Percentiles rank a stretch among this genome's conserved stretches.
These are phyloP conservation scores for Cepphus grylle DNA, from an alignment of 2,113 vertebrate genomes.

Conservation along the genomic window DNA sequence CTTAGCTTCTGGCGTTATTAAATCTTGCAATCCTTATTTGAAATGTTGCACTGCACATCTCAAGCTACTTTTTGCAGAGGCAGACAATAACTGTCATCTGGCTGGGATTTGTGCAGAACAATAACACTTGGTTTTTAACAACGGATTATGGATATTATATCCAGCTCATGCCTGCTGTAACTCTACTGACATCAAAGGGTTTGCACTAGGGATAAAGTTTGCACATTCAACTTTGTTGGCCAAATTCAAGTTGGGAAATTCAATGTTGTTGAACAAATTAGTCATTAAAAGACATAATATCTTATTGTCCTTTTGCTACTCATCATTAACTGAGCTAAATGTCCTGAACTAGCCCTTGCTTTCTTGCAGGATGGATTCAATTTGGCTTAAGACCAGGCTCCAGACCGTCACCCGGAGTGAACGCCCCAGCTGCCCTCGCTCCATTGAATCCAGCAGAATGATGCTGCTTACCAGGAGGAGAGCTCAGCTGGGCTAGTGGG, in stretches of 20 bases:
- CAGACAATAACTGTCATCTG: slow-evolving; percentile 67
- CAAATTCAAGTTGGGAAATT: slow-evolving; percentile 55
- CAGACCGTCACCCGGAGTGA: not conserved
- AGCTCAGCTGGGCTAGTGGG: not conserved
- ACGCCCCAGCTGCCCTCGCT: not conserved
- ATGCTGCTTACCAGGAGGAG: not conserved
- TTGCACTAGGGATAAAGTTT: slow-evolving; percentile 31
- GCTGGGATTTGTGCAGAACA: slow-evolving; percentile 60
- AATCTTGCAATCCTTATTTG: slow-evolving; percentile 49
- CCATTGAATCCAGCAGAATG: not conserved
- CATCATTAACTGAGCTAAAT: slow-evolving; percentile 46
- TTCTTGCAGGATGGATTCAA: slow-evolving; percentile 36
- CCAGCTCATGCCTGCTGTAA: slow-evolving; percentile 55
- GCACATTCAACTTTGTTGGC: slow-evolving; percentile 41
- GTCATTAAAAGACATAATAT: slow-evolving; percentile 48
- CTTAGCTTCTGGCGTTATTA: slow-evolving; percentile 44
- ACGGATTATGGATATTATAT: slow-evolving; percentile 46
- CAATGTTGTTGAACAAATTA: slow-evolving; percentile 42
- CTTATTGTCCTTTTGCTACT: slow-evolving; percentile 53
- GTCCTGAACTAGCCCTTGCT: slow-evolving; percentile 46
- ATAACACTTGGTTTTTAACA: slow-evolving; percentile 56
- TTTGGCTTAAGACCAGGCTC: not conserved
- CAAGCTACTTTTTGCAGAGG: slow-evolving; percentile 41
- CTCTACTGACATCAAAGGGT: slow-evolving; percentile 52
- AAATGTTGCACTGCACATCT: slow-evolving; percentile 37